These are phyloP conservation scores for Drosophila chauvacae DNA, from an alignment of 1,140 invertebrate genomes.

Conservation along the genomic window DNA sequence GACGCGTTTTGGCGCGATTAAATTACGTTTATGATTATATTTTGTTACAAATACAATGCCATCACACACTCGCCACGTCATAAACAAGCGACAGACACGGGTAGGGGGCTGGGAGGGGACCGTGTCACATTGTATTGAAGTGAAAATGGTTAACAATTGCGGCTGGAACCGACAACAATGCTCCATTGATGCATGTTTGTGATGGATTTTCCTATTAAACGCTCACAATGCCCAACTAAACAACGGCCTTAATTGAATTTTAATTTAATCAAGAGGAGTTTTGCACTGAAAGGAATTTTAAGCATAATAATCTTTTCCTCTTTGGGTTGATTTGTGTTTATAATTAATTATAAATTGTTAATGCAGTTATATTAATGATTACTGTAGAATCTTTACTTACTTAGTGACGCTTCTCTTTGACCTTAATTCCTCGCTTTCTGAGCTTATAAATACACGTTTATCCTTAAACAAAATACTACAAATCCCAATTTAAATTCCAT, in stretches of 20 bases:
- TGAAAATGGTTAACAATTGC: conserved; percentile 80
- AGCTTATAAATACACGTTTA: neutral
- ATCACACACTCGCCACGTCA: conserved; percentile 23
- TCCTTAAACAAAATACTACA: neutral
- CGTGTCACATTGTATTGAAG: conserved; percentile 76
- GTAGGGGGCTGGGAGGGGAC: conserved; percentile 1
- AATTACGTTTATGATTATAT: conserved; percentile 84
- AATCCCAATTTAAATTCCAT: neutral
- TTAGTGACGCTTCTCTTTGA: neutral
- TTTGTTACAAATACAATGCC: conserved; percentile 73
- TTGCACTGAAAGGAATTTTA: conserved; percentile 3
- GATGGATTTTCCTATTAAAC: conserved; percentile 58
- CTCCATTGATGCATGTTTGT: conserved; percentile 52
- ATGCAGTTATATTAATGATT: too few species aligned
- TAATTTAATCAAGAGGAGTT: conserved; percentile 43
- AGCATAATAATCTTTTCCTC: too few species aligned
- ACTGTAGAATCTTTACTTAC: neutral
- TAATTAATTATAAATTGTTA: neutral
- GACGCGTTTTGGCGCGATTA: conserved; percentile 80
- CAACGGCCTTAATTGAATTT: conserved; percentile 65
- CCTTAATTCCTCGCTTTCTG: neutral
- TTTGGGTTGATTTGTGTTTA: neutral
- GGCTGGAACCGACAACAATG: conserved; percentile 57
- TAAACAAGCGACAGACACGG: conserved; percentile 35
- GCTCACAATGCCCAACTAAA: conserved; percentile 37